These are phyloP conservation scores for Apotomis capreana DNA, from an alignment of 2,888 invertebrate genomes.

Conservation along the genomic window DNA sequence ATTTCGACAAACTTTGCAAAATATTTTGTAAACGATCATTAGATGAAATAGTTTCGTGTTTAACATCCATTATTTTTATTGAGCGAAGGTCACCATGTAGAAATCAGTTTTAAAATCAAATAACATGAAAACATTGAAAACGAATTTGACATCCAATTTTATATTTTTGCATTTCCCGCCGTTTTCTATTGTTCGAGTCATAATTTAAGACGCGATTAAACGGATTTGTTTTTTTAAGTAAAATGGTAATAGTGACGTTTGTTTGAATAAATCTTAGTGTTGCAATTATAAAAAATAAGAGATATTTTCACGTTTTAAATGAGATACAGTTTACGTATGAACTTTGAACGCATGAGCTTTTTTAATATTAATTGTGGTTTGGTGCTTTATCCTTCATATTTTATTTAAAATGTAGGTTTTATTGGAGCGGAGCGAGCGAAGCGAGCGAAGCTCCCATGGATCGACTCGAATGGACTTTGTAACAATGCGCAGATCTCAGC, in stretches of 20 bases:
- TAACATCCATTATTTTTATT: conserved; percentile 48
- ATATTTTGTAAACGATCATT: conserved; percentile 64
- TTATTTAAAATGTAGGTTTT: no score
- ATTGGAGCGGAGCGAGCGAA: no score
- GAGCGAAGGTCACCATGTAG: not conserved
- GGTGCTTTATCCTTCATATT: no score
- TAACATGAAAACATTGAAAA: no score
- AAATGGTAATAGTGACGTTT: not conserved
- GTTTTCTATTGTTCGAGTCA: not conserved
- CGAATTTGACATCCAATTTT: not conserved
- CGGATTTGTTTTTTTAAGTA: not conserved
- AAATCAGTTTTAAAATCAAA: not conserved
- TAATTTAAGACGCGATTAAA: not conserved
- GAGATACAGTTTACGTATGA: not conserved
- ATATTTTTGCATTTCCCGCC: conserved; percentile 6
- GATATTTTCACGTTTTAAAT: not conserved
- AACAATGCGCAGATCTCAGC: no score
- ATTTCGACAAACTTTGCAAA: conserved; percentile 63
- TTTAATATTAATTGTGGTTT: no score
- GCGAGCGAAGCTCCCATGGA: no score
- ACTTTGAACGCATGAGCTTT: no score
- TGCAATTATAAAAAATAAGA: not conserved
- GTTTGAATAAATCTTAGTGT: not conserved
- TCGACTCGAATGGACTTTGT: no score
- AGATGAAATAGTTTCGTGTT: conserved; percentile 46